Evolutionary conservation across 2,113 vertebrate genomes (phyloP).

Genomic region (Onychorhynchus coronatus): DNA sequence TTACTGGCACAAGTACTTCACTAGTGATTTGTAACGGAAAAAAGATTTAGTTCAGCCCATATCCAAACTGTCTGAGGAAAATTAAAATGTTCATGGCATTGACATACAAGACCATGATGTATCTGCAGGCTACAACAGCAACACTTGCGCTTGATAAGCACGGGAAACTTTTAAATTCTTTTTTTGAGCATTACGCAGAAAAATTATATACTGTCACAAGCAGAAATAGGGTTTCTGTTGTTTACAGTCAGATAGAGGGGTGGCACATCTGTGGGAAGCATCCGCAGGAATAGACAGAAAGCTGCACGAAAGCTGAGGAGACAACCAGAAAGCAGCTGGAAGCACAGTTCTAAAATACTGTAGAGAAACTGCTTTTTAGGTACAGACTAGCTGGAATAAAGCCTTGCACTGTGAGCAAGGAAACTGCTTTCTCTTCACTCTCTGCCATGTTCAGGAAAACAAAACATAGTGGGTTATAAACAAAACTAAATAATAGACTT

Average conservation of each 20-base stretch:
- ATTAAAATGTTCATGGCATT: not conserved
- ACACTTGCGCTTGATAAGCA: not conserved
- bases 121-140: not conserved
- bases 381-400: conserved; percentile 1
- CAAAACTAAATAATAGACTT: not conserved
- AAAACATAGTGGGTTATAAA: not conserved
- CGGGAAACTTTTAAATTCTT: not conserved
- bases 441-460: not conserved
- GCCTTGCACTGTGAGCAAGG: not conserved
- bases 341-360: not conserved
- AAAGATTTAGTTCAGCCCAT: not conserved
- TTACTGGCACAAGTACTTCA: not conserved
- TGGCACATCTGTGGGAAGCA: not conserved
- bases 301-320: not conserved
- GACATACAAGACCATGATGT: not conserved
- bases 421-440: conserved; percentile 14
- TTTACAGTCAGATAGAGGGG: not conserved
- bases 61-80: not conserved
- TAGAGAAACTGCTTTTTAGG: conserved; percentile 13
- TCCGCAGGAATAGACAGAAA: not conserved
- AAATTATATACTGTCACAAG: not conserved
- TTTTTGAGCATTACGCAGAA: not conserved
- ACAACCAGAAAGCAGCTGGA: conserved; percentile 34
- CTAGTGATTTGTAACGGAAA: not conserved
- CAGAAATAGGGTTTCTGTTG: not conserved